Base-by-base conservation (phyloP, 2,113 vertebrate species). In the Prunella himalayana region DNA sequence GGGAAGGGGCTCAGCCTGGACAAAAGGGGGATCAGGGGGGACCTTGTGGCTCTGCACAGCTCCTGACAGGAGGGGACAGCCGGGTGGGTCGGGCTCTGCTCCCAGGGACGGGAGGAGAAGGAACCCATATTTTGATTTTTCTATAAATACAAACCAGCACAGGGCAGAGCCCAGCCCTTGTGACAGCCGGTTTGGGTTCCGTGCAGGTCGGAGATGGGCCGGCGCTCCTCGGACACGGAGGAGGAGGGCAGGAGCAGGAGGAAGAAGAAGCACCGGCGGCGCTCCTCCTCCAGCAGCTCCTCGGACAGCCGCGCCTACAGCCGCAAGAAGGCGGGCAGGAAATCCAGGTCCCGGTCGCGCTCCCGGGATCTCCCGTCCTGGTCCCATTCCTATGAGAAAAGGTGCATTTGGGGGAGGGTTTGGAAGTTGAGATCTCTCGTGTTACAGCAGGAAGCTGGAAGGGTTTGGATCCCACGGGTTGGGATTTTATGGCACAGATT, bases 201-300 rank as follows among this genome's bases (percentile, higher is more conserved):
- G 30, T 20, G 35, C 44, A 66, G 70, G 0, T 4, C 0, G 30
- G 4, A 2, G 41, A 99, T 99, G 99, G 99, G 99, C 37, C 99
- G 98, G 21, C 98, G 96, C 79, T 99, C 99, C 13, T 99, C 99
- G 24, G 99, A 99, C 95, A 99, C 99, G 4, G 99, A 99, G 81
- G 99, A 99, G 54, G 99, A 99, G 90, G 98, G 86, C 60, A 98
- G 98, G 88, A 98, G 98, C 97, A 98, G 97, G 71, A 98, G 98
- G 94, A 99, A 97, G 82, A 99, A 99, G 97, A 99, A 99, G 60
- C 98, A 98, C 82, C 98, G 98, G 8, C 97, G 98, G 23, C 98
- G 98, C 5, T 99, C 99, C 2, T 99, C 99, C 7, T 99, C 99
- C 4, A 99, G 99, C 39, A 99, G 99, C 64, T 99, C 99, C 69